A percentile compares a stretch with the other conserved stretches of the same genome.
Evolutionary conservation across 2,797 vertebrate genomes (phyloP).

Genomic region (Percopsis omiscomaycus): DNA sequence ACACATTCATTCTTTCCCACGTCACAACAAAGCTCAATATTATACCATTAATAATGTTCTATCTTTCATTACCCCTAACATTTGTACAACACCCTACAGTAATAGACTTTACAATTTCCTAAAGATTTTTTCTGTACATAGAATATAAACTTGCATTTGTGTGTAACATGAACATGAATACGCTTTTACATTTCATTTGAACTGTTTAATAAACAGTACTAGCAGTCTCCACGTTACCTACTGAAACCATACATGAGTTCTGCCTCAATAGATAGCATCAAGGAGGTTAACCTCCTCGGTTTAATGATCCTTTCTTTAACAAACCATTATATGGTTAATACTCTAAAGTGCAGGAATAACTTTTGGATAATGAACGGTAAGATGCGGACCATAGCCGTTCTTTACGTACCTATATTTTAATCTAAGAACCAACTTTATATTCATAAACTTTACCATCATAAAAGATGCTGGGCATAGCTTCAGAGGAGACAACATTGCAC

Average conservation of each 20-base stretch:
- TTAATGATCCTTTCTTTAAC: constrained; percentile 34
- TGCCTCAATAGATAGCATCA: too few relatives aligned
- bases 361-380: constrained; percentile 30
- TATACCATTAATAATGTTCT: constrained; percentile 42
- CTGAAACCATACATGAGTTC: constrained; percentile 5
- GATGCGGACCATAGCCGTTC: constrained; percentile 22
- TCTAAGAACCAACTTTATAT: constrained; percentile 15
- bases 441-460: constrained; percentile 15
- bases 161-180: constrained; percentile 29
- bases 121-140: constrained; percentile 41
- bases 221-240: constrained; percentile 33
- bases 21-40: constrained; percentile 23
- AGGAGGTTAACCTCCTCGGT: constrained; percentile 23
- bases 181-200: constrained; percentile 44
- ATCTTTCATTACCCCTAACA: constrained; percentile 42
- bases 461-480: constrained; percentile 35
- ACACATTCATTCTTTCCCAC: constrained; percentile 48
- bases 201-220: constrained; percentile 38
- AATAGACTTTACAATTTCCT: constrained; percentile 16
- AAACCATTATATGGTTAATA: constrained; percentile 36
- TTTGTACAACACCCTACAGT: constrained; percentile 48
- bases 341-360: constrained; percentile 69
- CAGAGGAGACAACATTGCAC: constrained; percentile 61
- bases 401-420: constrained; percentile 28
- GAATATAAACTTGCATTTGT: constrained; percentile 60